Percentiles rank a stretch among this genome's conserved stretches.
Evolutionary conservation across 2,797 vertebrate genomes (phyloP).

Genomic region (Phaenicophaeus curvirostris): DNA sequence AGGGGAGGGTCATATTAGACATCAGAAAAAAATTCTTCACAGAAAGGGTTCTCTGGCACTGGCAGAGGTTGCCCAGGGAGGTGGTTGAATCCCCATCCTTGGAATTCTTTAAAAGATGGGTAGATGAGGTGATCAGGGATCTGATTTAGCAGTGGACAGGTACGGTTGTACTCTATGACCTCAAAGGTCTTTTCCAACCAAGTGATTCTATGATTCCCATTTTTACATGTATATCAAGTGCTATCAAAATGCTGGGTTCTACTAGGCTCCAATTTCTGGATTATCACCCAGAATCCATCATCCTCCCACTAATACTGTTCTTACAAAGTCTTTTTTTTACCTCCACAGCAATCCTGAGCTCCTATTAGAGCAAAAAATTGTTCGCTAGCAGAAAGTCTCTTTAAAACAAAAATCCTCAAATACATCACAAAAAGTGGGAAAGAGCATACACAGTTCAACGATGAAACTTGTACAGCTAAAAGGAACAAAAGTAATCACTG

Average conservation of each 20-base stretch:
- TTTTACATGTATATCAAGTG: rapidly evolving
- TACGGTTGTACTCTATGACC: too few species aligned
- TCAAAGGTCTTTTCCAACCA: too few species aligned
- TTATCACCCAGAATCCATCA: not conserved
- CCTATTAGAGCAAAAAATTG: not conserved
- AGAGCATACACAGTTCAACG: not conserved
- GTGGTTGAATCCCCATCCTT: too few species aligned
- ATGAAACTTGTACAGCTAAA: not conserved
- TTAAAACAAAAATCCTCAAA: conserved; percentile 1
- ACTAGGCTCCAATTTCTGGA: not conserved
- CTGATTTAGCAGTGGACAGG: too few species aligned
- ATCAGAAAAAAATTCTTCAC: too few species aligned
- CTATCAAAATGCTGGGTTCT: not conserved
- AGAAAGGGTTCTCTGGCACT: too few species aligned
- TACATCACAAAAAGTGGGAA: not conserved
- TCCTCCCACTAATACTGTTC: not conserved
- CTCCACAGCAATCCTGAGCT: rapidly evolving
- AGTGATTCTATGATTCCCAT: too few species aligned
- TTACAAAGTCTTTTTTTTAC: rapidly evolving
- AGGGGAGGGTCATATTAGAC: too few species aligned
- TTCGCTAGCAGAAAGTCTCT: not conserved
- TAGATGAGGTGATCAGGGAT: too few species aligned
- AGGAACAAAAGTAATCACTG: conserved; percentile 61
- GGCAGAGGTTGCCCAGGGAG: too few species aligned
- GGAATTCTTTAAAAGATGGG: too few species aligned